Evolutionary conservation across 2,113 vertebrate genomes (phyloP).

Genomic region (Petrocephalus microphthalmus): DNA sequence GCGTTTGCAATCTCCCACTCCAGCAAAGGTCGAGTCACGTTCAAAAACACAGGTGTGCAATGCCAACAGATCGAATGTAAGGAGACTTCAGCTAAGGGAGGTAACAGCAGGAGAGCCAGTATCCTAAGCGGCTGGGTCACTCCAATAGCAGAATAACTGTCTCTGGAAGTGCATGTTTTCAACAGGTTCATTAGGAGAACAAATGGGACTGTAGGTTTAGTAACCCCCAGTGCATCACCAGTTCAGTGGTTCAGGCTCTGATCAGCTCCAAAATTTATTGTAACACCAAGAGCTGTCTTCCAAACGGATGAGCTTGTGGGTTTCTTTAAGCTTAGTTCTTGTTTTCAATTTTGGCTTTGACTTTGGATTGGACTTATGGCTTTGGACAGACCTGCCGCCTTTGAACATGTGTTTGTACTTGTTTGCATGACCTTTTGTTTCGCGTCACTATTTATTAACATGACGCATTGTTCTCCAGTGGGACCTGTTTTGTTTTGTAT

Average conservation of each 20-base stretch:
- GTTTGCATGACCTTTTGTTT: neutral
- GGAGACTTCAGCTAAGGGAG: constrained; percentile 5
- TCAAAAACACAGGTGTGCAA: neutral
- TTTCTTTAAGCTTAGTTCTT: too few relatives aligned
- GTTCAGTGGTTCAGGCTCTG: neutral
- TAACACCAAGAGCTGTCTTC: neutral
- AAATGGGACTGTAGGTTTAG: neutral
- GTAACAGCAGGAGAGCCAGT: neutral
- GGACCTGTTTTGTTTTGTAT: neutral
- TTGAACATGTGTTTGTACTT: too few relatives aligned
- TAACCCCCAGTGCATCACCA: neutral
- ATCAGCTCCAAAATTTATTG: neutral
- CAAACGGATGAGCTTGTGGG: neutral
- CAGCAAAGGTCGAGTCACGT: neutral
- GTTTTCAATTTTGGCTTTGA: too few relatives aligned
- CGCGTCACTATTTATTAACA: neutral
- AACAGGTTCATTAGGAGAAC: neutral
- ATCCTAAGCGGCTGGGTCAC: neutral
- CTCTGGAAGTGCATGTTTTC: neutral
- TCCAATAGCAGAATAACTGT: neutral
- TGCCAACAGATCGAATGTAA: neutral
- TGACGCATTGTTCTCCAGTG: neutral
- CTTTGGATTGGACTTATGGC: neutral
- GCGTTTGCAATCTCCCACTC: neutral
- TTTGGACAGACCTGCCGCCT: neutral